phyloP scores from a whole-genome alignment of 2,113 vertebrate species.

The Tetrax tetrax region DNA sequence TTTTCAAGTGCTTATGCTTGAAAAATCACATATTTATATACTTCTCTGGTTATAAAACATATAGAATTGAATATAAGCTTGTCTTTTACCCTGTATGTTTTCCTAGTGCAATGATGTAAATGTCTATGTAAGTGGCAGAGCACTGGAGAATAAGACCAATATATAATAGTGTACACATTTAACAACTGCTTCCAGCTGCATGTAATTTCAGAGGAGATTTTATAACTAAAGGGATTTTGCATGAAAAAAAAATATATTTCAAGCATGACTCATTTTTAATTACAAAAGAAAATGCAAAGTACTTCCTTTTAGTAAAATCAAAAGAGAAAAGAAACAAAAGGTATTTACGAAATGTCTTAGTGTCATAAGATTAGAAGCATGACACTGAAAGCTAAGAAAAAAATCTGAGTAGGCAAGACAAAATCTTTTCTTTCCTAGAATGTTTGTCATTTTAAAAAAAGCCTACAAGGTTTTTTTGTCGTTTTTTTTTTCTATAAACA shows the following conservation, averaged over 20 bases:
- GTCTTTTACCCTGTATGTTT: background rate
- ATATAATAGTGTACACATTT: background rate
- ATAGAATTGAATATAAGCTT: background rate
- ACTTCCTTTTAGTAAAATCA: constrained; percentile 23
- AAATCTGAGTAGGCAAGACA: constrained; percentile 51
- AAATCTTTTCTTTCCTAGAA: constrained; percentile 7
- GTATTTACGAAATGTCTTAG: constrained; percentile 26
- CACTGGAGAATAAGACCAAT: background rate
- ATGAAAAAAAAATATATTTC: background rate
- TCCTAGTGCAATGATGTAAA: background rate
- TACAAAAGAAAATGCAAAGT: background rate
- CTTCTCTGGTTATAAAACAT: background rate
- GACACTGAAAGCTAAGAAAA: constrained; percentile 46
- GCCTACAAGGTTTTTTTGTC: constrained; percentile 1
- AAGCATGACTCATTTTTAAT: constrained; percentile 25
- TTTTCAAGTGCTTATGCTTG: background rate
- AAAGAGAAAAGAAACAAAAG: constrained; percentile 12
- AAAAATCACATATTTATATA: background rate
- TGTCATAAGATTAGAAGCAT: constrained; percentile 11
- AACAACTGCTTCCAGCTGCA: background rate
- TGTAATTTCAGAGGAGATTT: background rate
- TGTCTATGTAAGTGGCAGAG: background rate
- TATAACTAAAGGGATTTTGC: background rate
- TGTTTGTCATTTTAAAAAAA: constrained; percentile 43
- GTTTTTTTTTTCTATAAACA: constrained; percentile 32